phyloP scores from a whole-genome alignment of 2,797 vertebrate species.

The Paramormyrops hopkinsi region DNA sequence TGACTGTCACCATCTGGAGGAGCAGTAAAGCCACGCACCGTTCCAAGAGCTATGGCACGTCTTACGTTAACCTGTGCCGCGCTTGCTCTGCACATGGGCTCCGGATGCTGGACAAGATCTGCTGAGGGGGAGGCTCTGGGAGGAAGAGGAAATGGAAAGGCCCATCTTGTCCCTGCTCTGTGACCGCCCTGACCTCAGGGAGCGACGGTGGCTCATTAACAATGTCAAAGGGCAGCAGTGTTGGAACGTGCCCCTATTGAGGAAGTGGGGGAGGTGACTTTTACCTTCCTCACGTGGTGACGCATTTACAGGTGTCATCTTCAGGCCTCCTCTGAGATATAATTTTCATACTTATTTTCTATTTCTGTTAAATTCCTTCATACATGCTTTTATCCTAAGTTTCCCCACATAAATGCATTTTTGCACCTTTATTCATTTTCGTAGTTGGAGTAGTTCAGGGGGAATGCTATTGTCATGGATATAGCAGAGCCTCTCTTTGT shows the following conservation, averaged over 20 bases:
- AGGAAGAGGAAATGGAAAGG: conserved; percentile 19
- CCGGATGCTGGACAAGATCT: neutral
- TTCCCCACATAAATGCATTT: neutral
- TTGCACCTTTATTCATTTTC: neutral
- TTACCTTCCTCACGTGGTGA: neutral
- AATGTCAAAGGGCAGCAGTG: conserved; percentile 31
- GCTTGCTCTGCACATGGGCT: neutral
- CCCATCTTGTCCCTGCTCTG: neutral
- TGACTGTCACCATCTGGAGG: neutral
- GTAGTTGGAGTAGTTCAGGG: neutral
- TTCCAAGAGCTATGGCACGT: neutral
- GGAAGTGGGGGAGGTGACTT: neutral
- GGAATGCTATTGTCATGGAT: neutral
- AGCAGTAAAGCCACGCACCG: neutral
- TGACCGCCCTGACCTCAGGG: conserved; percentile 20
- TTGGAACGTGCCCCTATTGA: conserved; percentile 23
- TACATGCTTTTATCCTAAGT: neutral
- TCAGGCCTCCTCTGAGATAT: neutral
- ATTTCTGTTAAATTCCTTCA: neutral
- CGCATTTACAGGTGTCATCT: neutral
- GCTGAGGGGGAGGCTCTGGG: neutral
- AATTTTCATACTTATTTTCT: neutral
- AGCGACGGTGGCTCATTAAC: conserved; percentile 33
- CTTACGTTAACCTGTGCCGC: neutral
- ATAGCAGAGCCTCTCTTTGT: neutral